phyloP scores from a whole-genome alignment of 2,113 vertebrate genomes.

The Amazona vittata region DNA sequence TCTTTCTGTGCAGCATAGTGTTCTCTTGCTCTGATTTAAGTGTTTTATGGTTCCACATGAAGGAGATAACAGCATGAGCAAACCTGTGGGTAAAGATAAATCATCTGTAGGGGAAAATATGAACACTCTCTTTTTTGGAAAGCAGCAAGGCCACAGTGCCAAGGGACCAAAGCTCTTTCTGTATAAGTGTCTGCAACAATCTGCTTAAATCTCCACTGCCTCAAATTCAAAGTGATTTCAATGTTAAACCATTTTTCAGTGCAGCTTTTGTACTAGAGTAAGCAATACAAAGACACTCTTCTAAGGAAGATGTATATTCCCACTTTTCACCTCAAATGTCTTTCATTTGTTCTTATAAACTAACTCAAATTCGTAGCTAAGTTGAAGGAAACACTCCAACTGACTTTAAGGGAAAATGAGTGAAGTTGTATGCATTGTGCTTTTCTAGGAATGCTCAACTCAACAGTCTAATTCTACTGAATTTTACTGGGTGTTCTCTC shows the following conservation, averaged over 20 bases:
- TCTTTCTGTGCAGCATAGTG: background rate
- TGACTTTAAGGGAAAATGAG: background rate
- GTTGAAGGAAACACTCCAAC: background rate
- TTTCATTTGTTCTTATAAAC: background rate
- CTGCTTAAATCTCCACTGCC: background rate
- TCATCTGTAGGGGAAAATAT: background rate
- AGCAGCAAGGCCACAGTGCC: background rate
- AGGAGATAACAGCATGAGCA: constrained; percentile 39
- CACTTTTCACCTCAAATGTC: background rate
- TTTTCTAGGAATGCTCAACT: background rate
- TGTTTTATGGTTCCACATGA: constrained; percentile 19
- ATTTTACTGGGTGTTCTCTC: background rate
- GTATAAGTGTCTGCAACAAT: background rate
- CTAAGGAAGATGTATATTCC: background rate
- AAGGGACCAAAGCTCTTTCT: background rate
- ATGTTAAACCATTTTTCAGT: background rate
- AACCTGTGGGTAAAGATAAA: constrained; percentile 46
- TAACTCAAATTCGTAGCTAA: background rate
- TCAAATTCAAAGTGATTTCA: constrained; percentile 29
- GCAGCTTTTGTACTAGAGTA: background rate
- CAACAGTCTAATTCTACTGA: background rate
- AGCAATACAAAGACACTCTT: background rate
- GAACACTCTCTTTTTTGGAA: background rate
- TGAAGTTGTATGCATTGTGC: background rate
- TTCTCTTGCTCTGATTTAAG: constrained; percentile 8